phyloP scores from a whole-genome alignment of 2,888 invertebrate genomes.

The Gymnocheta viridis region DNA sequence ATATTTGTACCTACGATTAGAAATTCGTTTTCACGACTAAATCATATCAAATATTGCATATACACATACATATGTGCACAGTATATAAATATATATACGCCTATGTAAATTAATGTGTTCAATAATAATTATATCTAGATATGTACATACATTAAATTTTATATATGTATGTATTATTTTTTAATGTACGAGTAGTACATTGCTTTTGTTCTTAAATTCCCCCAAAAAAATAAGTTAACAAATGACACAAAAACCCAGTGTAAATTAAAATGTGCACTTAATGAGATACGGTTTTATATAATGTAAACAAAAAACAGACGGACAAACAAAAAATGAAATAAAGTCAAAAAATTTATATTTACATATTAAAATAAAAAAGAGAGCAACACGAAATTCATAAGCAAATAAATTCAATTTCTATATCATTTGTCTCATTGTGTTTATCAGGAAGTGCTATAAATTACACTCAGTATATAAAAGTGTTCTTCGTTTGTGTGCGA shows the following conservation, averaged over 20 bases:
- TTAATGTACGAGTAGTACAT: neutral
- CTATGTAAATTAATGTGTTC: too few relatives aligned
- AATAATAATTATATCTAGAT: neutral
- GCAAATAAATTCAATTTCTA: constrained; percentile 23
- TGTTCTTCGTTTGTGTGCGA: constrained; percentile 13
- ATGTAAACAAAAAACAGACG: neutral
- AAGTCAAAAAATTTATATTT: neutral
- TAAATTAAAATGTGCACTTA: constrained; percentile 1
- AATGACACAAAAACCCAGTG: constrained; percentile 53
- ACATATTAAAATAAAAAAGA: constrained; percentile 4
- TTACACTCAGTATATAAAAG: constrained; percentile 69
- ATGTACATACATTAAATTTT: neutral
- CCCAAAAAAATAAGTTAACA: constrained; percentile 3
- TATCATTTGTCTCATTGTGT: constrained; percentile 47
- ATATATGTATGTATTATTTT: neutral
- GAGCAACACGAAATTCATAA: constrained; percentile 1
- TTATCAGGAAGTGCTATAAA: constrained; percentile 70
- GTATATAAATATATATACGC: too few relatives aligned
- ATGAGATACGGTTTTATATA: neutral
- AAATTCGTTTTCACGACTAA: too few relatives aligned
- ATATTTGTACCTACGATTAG: too few relatives aligned
- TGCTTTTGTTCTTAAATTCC: neutral
- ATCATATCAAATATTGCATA: too few relatives aligned
- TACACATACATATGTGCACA: too few relatives aligned
- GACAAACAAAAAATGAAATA: neutral